Conservation (phyloP, 2,113 vertebrate genomes). For the Furnarius figulus region DNA sequence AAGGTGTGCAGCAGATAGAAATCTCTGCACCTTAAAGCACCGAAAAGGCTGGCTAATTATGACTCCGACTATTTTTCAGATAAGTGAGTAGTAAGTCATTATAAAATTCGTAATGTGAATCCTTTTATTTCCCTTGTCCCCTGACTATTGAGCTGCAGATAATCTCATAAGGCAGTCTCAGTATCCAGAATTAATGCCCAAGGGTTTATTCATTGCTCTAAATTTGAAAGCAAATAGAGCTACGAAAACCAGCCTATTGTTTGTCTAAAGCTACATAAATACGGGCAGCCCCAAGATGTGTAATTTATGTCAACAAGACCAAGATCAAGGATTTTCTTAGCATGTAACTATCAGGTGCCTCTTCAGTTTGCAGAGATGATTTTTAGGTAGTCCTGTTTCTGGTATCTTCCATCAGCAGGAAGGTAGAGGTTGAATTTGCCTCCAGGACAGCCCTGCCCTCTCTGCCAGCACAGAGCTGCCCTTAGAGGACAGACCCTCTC, state of each 20-base stretch:
- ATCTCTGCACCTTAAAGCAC: conserved; percentile 58
- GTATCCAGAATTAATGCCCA: conserved; percentile 37
- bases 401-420: neutral
- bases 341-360: neutral
- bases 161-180: conserved; percentile 48
- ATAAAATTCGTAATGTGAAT: conserved; percentile 60
- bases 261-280: neutral
- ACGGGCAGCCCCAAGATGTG: neutral
- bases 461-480: neutral
- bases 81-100: conserved; percentile 68
- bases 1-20: conserved; percentile 63
- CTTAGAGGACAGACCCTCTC: neutral
- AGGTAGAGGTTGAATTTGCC: neutral
- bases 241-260: neutral
- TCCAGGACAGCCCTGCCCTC: neutral
- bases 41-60: conserved; percentile 61
- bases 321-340: neutral
- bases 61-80: conserved; percentile 65
- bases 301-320: neutral
- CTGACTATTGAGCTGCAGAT: conserved; percentile 47
- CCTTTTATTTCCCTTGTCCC: conserved; percentile 57
- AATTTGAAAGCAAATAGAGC: conserved; percentile 38
- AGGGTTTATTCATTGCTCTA: conserved; percentile 42
- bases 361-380: neutral
- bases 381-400: neutral